Base-by-base conservation (phyloP, 2,888 invertebrate genomes). In the Epirrhoe alternata region DNA sequence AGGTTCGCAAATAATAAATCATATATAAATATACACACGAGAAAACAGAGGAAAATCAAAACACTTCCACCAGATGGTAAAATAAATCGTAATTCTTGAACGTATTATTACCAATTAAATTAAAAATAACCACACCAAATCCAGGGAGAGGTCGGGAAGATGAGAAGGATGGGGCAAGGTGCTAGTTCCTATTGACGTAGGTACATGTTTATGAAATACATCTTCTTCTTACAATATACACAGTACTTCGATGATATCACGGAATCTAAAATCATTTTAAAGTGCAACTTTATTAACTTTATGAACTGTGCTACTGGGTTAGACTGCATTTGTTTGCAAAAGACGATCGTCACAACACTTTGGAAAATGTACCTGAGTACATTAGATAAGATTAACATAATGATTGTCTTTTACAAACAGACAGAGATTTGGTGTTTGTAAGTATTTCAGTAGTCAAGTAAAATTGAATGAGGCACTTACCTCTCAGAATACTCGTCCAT, bases 401-500 rank as follows among this genome's bases (percentile, higher is more conserved):
- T 61, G 79, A 85, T 85, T 87, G 87, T 88, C 88, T 87, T 87
- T 88, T 86, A 88, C 85, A 78, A 75, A 78, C 76, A 85, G 86
- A 82, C 85, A 86, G 86, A 88, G 88, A 89, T 88, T 88, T 88
- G 87, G 89, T 90, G 88, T 89, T 86, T 77, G 82, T 83, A 81
- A 78, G 73, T 75, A 79, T 76, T 70, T 73, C n/a, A 66, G 70
- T 66, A 61, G n/a, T 68, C 67, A 71, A n/a, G n/a, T 72, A 74
- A 73, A 74, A 12, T 76, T 75, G 72, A 63, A 67, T 62, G 64
- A 76, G 74, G 84, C 90, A 95, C 97, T 96, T 96, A 99, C 99
- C 98, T 98, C 94, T 99, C 98, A 85, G 98, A 98, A 94, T 99
- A 99, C 93, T 99, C 98, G 93, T 98, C 97, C 95, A 97, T 96